Evolutionary conservation across 2,888 invertebrate species (phyloP).

Genomic region (Mamestra brassicae): DNA sequence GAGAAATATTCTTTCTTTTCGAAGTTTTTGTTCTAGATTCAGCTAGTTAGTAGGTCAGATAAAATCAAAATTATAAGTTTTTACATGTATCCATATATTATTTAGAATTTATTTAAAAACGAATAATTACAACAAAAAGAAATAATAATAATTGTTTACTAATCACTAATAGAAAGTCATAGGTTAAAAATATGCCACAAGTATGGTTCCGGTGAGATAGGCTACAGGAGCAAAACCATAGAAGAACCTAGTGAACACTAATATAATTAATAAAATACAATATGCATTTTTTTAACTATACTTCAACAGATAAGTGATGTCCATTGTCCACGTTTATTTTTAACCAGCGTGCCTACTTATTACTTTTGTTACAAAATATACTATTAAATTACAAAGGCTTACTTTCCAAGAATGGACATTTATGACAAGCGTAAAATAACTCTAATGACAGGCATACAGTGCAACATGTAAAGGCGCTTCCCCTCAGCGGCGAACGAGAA

Average conservation of each 20-base stretch:
- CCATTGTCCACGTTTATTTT: neutral
- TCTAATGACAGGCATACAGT: slow-evolving; percentile 23
- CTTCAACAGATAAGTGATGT: neutral
- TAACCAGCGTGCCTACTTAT: slow-evolving; percentile 5
- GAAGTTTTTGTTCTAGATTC: neutral
- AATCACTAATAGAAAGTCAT: no score
- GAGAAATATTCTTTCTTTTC: neutral
- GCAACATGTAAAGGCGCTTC: slow-evolving; percentile 24
- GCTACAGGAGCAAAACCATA: no score
- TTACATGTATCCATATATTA: no score
- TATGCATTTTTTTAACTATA: neutral
- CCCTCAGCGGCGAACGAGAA: slow-evolving; percentile 1
- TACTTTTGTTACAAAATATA: slow-evolving; percentile 13
- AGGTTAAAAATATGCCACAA: no score
- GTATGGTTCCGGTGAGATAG: no score
- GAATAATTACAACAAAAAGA: no score
- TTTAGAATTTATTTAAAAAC: no score
- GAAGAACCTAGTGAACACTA: no score
- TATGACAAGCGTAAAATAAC: slow-evolving; percentile 44
- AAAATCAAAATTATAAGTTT: no score
- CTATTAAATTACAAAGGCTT: slow-evolving; percentile 20
- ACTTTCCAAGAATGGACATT: slow-evolving; percentile 28
- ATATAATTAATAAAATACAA: no score
- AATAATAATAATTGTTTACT: no score
- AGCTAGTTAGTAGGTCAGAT: no score